Percentiles rank a stretch among this genome's conserved stretches.
Evolutionary conservation across 2,888 invertebrate species (phyloP).

Genomic region (Pegoplata infirma): DNA sequence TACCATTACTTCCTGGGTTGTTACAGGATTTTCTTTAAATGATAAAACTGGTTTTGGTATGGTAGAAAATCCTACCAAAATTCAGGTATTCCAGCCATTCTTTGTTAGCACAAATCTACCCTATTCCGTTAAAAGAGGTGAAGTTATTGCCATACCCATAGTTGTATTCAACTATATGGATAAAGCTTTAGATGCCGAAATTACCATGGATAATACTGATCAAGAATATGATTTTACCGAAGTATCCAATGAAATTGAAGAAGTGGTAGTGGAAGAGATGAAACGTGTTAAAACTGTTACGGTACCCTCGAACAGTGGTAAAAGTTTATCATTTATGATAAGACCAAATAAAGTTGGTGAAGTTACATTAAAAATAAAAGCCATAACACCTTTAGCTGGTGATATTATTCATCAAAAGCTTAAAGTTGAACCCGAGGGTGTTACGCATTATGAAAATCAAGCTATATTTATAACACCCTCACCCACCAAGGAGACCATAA

Average conservation of each 20-base stretch:
- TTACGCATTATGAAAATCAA: constrained; percentile 85
- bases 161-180: constrained; percentile 93
- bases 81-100: constrained; percentile 89
- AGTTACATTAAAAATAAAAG: constrained; percentile 86
- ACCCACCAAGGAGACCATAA: constrained; percentile 77
- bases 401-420: constrained; percentile 88
- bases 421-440: constrained; percentile 89
- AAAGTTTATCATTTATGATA: constrained; percentile 91
- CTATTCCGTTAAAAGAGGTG: constrained; percentile 92
- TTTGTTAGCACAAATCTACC: constrained; percentile 93
- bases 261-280: constrained; percentile 80
- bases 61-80: constrained; percentile 83
- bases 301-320: constrained; percentile 85
- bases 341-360: constrained; percentile 85
- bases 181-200: constrained; percentile 86
- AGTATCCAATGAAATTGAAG: constrained; percentile 86
- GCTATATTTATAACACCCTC: constrained; percentile 86
- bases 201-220: constrained; percentile 89
- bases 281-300: constrained; percentile 78
- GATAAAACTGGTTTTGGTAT: constrained; percentile 87
- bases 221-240: constrained; percentile 90
- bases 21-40: constrained; percentile 90
- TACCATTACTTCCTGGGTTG: constrained; percentile 90
- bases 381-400: constrained; percentile 86
- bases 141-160: constrained; percentile 92